Evolutionary conservation across 2,113 vertebrate genomes (phyloP).

Genomic region (Erythrolamprus reginae): DNA sequence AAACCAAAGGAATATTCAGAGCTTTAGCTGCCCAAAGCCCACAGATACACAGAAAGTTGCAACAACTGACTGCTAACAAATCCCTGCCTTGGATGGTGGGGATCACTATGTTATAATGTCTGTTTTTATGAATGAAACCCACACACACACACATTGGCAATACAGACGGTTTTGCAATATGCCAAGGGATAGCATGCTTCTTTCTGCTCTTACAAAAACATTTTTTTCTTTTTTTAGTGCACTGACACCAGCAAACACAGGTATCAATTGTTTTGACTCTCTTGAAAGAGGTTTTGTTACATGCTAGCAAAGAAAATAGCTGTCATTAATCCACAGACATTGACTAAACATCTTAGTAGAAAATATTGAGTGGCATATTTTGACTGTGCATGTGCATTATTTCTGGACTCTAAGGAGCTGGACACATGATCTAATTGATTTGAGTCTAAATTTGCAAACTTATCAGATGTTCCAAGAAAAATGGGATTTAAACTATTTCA

Average conservation of each 20-base stretch:
- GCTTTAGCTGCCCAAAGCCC: neutral
- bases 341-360: neutral
- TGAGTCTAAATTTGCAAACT: neutral
- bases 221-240: neutral
- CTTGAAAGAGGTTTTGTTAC: neutral
- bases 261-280: neutral
- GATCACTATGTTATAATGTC: neutral
- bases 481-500: neutral
- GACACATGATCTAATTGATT: neutral
- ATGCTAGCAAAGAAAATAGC: neutral
- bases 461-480: neutral
- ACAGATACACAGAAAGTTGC: neutral
- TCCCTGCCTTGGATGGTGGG: neutral
- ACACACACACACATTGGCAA: neutral
- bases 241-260: neutral
- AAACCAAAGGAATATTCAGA: neutral
- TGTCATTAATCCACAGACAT: neutral
- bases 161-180: neutral
- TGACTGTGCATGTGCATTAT: neutral
- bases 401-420: neutral
- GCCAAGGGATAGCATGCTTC: neutral
- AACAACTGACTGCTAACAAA: neutral
- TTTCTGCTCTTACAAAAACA: neutral
- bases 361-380: neutral
- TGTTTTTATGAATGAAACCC: neutral